phyloP scores from a whole-genome alignment of 2,888 invertebrate genomes.

The Homarus gammarus region DNA sequence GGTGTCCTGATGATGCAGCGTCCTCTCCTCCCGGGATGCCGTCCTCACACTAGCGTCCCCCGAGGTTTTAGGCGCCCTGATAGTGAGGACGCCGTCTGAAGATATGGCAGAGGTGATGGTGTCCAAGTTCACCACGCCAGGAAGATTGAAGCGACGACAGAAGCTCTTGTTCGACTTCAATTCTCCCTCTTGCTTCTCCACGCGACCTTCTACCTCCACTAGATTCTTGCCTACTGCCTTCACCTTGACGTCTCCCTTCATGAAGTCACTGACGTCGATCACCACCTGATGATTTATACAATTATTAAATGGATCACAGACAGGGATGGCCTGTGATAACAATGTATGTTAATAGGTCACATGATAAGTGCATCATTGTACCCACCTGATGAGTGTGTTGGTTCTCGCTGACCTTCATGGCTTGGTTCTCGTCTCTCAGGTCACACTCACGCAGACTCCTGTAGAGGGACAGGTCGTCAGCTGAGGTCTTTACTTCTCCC shows the following conservation, averaged over 20 bases:
- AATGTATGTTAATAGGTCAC: too few species aligned
- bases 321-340: too few species aligned
- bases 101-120: constrained; percentile 60
- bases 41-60: neutral
- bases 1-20: neutral
- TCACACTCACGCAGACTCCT: constrained; percentile 43
- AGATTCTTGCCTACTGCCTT: constrained; percentile 60
- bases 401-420: constrained; percentile 44
- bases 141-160: constrained; percentile 59
- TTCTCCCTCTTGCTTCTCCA: constrained; percentile 56
- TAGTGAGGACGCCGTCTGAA: constrained; percentile 69
- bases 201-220: constrained; percentile 63
- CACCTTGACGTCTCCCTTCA: constrained; percentile 56
- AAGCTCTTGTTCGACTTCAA: constrained; percentile 32
- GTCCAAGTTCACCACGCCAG: constrained; percentile 37
- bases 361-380: neutral
- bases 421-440: constrained; percentile 55
- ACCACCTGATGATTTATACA: constrained; percentile 71
- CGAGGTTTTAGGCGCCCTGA: constrained; percentile 54
- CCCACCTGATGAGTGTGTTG: constrained; percentile 60
- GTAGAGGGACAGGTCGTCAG: constrained; percentile 61
- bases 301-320: too few species aligned
- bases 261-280: constrained; percentile 73
- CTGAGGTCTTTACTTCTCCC: neutral
- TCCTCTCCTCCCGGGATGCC: neutral